Percentiles rank a stretch among this genome's conserved stretches.
Conservation (phyloP, 2,888 invertebrate species). For the Scaeva pyrastri region DNA sequence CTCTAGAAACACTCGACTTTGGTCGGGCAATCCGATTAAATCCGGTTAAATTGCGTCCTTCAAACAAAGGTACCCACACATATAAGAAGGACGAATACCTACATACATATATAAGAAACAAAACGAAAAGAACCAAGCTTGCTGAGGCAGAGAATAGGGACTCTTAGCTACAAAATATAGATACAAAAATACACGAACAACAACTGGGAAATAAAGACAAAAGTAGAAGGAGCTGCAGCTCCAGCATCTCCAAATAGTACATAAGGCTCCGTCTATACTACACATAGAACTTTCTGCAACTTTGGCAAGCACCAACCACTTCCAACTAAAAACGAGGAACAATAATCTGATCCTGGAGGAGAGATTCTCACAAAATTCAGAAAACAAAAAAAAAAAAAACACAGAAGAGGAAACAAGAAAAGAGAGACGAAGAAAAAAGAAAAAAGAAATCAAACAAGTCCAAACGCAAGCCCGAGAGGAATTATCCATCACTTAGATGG, state of each 20-base stretch:
- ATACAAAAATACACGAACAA: slow-evolving; percentile 3
- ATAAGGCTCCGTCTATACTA: slow-evolving; percentile 45
- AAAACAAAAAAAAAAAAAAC: slow-evolving; percentile 4
- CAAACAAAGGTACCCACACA: slow-evolving; percentile 67
- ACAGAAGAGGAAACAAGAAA: slow-evolving; percentile 1
- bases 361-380: slow-evolving; percentile 38
- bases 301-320: slow-evolving; percentile 8
- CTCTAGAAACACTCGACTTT: slow-evolving; percentile 50
- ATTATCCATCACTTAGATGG: slow-evolving; percentile 65
- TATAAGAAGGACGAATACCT: no score
- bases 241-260: slow-evolving; percentile 38
- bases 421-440: slow-evolving; percentile 3
- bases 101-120: slow-evolving; percentile 10
- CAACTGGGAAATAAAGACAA: slow-evolving; percentile 29
- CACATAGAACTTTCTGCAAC: slow-evolving; percentile 11
- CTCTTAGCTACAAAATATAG: slow-evolving; percentile 28
- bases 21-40: slow-evolving; percentile 72
- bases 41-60: slow-evolving; percentile 74
- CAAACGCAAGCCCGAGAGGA: slow-evolving; percentile 68
- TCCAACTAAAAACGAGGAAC: slow-evolving; percentile 27
- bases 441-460: slow-evolving; percentile 45
- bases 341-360: slow-evolving; percentile 70
- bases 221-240: slow-evolving; percentile 31
- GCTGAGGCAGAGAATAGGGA: slow-evolving; percentile 60
- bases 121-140: slow-evolving; percentile 40